These are phyloP conservation scores for Calephelis perditalis DNA, from an alignment of 2,888 invertebrate species.

Conservation along the genomic window DNA sequence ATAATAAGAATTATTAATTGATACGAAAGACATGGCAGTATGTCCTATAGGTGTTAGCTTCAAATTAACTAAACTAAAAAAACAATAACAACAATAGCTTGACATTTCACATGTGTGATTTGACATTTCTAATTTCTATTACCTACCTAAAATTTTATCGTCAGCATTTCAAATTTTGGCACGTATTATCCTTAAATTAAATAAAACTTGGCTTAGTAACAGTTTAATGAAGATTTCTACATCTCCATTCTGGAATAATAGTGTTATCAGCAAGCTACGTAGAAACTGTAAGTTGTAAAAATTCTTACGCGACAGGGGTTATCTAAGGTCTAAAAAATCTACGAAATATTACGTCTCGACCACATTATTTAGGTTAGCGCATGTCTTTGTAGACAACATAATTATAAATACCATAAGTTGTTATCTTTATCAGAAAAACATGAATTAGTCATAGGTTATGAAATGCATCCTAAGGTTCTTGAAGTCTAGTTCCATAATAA, in stretches of 20 bases:
- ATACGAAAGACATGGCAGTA: too few relatives aligned
- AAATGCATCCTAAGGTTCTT: too few relatives aligned
- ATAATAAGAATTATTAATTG: too few relatives aligned
- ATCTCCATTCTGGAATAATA: background rate
- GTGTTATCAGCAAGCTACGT: background rate
- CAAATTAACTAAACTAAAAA: too few relatives aligned
- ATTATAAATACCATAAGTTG: too few relatives aligned
- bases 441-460: too few relatives aligned
- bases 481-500: too few relatives aligned
- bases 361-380: background rate
- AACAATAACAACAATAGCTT: too few relatives aligned
- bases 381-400: too few relatives aligned
- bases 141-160: background rate
- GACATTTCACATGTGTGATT: too few relatives aligned
- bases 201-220: background rate
- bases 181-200: background rate
- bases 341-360: background rate
- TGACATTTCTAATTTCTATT: background rate
- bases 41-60: too few relatives aligned
- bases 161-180: background rate
- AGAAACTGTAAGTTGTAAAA: slow-evolving; percentile 8
- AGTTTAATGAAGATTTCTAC: background rate
- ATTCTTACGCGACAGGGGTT: slow-evolving; percentile 11
- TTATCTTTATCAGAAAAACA: too few relatives aligned
- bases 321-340: slow-evolving; percentile 3